A percentile compares a stretch with the other conserved stretches of the same genome.
phyloP scores from a whole-genome alignment of 2,797 vertebrate species.

The Menidia menidia region DNA sequence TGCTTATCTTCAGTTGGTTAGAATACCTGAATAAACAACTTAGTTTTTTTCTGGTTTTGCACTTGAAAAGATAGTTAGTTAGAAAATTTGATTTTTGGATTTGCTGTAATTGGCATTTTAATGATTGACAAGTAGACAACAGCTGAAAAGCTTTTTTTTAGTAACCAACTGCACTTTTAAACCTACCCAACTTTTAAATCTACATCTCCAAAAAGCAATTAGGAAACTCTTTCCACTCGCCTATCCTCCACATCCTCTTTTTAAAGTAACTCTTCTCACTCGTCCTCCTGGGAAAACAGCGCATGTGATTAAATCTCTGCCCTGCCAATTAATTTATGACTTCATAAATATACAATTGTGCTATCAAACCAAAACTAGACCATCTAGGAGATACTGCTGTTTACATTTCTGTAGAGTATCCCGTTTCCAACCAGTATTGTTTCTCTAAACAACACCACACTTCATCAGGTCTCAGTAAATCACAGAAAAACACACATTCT shows the following conservation, averaged over 20 bases:
- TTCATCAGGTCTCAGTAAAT: slow-evolving; percentile 35
- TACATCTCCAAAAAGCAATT: slow-evolving; percentile 50
- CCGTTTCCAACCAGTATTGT: slow-evolving; percentile 38
- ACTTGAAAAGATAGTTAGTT: too few species aligned
- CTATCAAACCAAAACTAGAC: slow-evolving; percentile 73
- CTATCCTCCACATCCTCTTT: slow-evolving; percentile 61
- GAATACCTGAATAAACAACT: too few species aligned
- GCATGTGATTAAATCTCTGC: slow-evolving; percentile 80
- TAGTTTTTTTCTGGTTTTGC: too few species aligned
- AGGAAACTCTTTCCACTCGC: slow-evolving; percentile 55
- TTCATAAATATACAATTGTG: slow-evolving; percentile 83
- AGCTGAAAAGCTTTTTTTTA: slow-evolving; percentile 49
- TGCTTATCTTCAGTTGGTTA: too few species aligned
- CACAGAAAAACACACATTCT: slow-evolving; percentile 18
- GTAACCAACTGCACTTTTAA: slow-evolving; percentile 54
- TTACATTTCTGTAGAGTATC: slow-evolving; percentile 55
- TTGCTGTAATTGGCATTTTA: slow-evolving; percentile 6
- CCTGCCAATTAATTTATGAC: slow-evolving; percentile 80
- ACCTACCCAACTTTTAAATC: slow-evolving; percentile 37
- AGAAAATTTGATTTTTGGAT: background rate
- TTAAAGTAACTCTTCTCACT: slow-evolving; percentile 72
- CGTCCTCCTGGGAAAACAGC: slow-evolving; percentile 64
- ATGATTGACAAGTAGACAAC: slow-evolving; percentile 14
- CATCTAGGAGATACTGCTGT: slow-evolving; percentile 57
- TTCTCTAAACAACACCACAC: slow-evolving; percentile 46